Conservation (phyloP, 2,888 invertebrate species). For the Ectobius pallidus region DNA sequence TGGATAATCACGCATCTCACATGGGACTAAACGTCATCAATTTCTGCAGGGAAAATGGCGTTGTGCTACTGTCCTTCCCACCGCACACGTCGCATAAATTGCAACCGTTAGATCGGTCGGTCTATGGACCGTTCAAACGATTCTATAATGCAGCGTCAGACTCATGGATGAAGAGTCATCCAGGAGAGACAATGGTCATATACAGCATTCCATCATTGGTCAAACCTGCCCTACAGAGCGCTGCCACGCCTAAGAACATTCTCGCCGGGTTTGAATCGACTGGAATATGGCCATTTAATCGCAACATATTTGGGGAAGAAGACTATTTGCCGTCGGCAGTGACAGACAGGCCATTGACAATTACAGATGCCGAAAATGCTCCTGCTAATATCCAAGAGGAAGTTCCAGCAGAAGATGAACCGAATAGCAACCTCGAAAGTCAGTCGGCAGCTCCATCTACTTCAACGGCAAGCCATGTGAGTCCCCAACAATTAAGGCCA, state of each 20-base stretch:
- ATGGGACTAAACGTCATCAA: constrained; percentile 45
- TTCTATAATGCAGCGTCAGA: constrained; percentile 45
- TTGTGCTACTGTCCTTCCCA: constrained; percentile 52
- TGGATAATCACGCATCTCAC: constrained; percentile 52
- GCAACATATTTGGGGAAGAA: constrained; percentile 29
- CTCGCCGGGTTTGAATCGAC: too few species aligned
- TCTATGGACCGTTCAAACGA: constrained; percentile 52
- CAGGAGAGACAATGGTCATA: too few species aligned
- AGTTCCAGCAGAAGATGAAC: not conserved
- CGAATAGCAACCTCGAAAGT: too few species aligned
- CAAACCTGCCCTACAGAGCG: too few species aligned
- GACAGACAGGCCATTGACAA: constrained; percentile 39
- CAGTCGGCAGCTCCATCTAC: not conserved
- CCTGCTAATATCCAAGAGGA: not conserved
- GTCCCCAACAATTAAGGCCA: not conserved
- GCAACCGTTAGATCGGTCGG: constrained; percentile 53
- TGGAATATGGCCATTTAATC: constrained; percentile 4
- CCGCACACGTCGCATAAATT: constrained; percentile 54
- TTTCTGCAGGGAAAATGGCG: constrained; percentile 50
- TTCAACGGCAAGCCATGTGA: not conserved
- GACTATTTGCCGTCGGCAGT: constrained; percentile 44
- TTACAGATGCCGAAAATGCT: too few species aligned
- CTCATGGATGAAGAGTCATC: constrained; percentile 38
- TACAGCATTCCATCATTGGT: too few species aligned
- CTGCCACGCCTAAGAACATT: too few species aligned